Evolutionary conservation across 2,113 vertebrate species (phyloP), one percentile per base, ranked within the genome.

Genomic region (Megatriorchis doriae): DNA sequence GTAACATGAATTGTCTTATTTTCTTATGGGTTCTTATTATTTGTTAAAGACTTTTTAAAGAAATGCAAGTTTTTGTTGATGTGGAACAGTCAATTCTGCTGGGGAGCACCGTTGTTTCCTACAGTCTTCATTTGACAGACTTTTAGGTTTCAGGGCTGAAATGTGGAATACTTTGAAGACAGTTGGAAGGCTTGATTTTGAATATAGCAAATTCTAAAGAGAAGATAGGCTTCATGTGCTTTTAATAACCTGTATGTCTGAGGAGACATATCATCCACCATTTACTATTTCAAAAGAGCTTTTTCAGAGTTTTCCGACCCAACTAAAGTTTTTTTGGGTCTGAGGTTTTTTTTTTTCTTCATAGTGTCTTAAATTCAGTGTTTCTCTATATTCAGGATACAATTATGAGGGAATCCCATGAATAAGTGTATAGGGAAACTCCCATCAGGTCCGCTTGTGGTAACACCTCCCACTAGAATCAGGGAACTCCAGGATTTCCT

Each of bases 81-180:
- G 23, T 43, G 45, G 81, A 77, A 19, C 3, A 3, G 25, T 55
- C 42, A 45, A 11, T 61, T 92, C 16, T 88, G 7, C 65, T 55
- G 29, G 13, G 19, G 40, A 63, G 13, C n/a, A 34, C 36, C 0
- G 0, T 55, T 80, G 11, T 50, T 89, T 89, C n/a, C 13, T 45
- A 13, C 11, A 38, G 7, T 45, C 10, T 81, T 70, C 6, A 25
- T 71, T 87, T 91, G 38, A 78, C 27, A 62, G 63, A 36, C 22
- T 42, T 63, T 9, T 16, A 45, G 17, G 6, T 87, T 90, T 79
- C 40, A 90, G 23, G n/a, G 16, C 48, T 88, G 58, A 80, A 75
- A 48, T 8, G 25, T 23, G 16, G 16, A 73, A 52, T 47, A 26
- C 27, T 68, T 56, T 47, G 61, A 87, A 67, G 47, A 55, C 27